Evolutionary conservation across 2,113 vertebrate genomes (phyloP), one percentile per base, ranked within the genome.

Genomic region (Bos javanicus): DNA sequence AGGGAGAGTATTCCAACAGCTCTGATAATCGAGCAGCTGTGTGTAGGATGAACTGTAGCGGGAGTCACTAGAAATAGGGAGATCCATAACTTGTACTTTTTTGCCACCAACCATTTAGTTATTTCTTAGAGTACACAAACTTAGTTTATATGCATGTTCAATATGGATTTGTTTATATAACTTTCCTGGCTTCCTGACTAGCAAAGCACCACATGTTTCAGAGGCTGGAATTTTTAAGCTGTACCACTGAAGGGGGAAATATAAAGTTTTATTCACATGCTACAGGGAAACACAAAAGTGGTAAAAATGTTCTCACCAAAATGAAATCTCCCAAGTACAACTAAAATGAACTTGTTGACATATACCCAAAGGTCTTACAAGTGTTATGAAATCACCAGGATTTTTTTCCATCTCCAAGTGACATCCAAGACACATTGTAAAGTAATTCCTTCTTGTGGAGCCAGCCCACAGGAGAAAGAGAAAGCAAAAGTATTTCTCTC

Each of bases 51-150:
- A 94, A 92, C 9, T 95, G 30, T 33, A 91, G 81, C 82, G n/a
- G 82, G 64, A 95, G 89, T 98, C 89, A 96, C 84, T 74, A 94
- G 87, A 96, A 93, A 88, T 23, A 97, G 57, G 48, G 50, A 97
- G 19, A 94, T 28, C 80, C 30, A 95, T 48, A 90, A 85, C 71
- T 87, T 89, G 52, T 30, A 96, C 26, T 52, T 56, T 97, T 93
- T 93, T 90, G 88, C 71, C 82, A 94, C 86, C 36, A 97, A 91
- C 26, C 89, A 54, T 59, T 97, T 76, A 59, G 52, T 36, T 93
- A 76, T 50, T 92, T 84, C 92, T 86, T 76, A 86, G 64, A 78
- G 30, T 86, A 76, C 5, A 76, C 83, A 71, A 94, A 93, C 26
- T 83, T 43, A 56, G 81, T 74, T 67, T 43, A 83, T 36, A 67